Evolutionary conservation across 2,113 vertebrate genomes (phyloP).

Genomic region (Misgurnus mizolepis): DNA sequence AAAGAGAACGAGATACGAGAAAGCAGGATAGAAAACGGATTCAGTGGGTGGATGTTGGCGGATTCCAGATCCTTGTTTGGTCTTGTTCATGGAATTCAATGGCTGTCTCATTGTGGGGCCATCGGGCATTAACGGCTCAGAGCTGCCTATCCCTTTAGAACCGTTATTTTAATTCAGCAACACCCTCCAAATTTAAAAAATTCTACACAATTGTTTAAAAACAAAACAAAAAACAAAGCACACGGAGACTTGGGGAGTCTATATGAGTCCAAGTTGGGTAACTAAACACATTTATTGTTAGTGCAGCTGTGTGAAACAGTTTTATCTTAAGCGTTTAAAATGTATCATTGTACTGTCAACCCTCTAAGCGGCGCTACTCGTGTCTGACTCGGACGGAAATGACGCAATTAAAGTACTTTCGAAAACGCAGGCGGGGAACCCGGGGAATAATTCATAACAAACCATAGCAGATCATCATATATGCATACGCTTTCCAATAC

Average conservation of each 20-base stretch:
- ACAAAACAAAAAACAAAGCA: not conserved
- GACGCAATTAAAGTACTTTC: conserved; percentile 1
- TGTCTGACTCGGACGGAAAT: conserved; percentile 1
- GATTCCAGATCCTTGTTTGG: conserved; percentile 76
- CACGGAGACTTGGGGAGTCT: no score
- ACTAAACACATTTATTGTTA: not conserved
- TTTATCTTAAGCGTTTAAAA: no score
- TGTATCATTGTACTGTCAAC: no score
- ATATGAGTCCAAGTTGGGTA: no score
- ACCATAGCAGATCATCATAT: not conserved
- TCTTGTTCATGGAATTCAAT: conserved; percentile 78
- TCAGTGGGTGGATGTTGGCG: conserved; percentile 44
- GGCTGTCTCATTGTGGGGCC: conserved; percentile 51
- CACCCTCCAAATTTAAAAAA: not conserved
- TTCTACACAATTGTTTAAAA: not conserved
- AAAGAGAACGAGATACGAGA: not conserved
- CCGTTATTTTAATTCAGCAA: conserved; percentile 47
- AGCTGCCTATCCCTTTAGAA: conserved; percentile 4
- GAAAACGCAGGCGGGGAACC: conserved; percentile 36
- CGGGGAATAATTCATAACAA: not conserved
- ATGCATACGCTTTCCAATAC: not conserved
- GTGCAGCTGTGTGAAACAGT: not conserved
- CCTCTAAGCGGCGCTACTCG: conserved; percentile 31
- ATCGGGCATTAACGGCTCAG: conserved; percentile 47
- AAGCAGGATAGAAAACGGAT: not conserved